Evolutionary conservation across 2,797 vertebrate species (phyloP).

Genomic region (Diplodus puntazzo): DNA sequence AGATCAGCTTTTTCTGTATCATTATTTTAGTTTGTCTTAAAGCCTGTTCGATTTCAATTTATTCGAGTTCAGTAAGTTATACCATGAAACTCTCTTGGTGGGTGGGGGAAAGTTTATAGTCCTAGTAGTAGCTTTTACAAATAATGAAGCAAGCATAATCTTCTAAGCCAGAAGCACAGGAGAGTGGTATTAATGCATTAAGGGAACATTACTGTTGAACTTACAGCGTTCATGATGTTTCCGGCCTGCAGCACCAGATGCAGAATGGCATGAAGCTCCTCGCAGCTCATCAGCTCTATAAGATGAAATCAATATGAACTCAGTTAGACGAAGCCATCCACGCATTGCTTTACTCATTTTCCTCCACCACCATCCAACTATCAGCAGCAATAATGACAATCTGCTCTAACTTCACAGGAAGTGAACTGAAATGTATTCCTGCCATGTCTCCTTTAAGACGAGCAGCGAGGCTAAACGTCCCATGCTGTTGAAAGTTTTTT

Average conservation of each 20-base stretch:
- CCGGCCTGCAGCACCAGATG: constrained; percentile 98
- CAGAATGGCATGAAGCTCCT: constrained; percentile 95
- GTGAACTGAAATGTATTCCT: neutral
- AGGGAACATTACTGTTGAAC: constrained; percentile 52
- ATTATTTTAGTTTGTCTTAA: too few relatives aligned
- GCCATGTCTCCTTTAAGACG: neutral
- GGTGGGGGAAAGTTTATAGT: too few relatives aligned
- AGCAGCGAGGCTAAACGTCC: neutral
- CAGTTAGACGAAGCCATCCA: constrained; percentile 39
- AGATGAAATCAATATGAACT: constrained; percentile 50
- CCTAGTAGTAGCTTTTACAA: neutral
- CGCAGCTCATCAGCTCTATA: constrained; percentile 94
- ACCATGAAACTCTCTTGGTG: too few relatives aligned
- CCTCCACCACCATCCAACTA: neutral
- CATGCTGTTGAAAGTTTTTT: constrained; percentile 30
- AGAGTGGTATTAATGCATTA: neutral
- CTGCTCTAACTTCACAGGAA: neutral
- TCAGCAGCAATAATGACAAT: neutral
- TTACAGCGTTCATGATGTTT: constrained; percentile 99
- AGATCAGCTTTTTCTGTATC: too few relatives aligned
- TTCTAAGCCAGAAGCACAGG: neutral
- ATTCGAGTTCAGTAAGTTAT: too few relatives aligned
- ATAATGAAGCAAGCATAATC: neutral
- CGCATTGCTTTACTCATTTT: constrained; percentile 13
- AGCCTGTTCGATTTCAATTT: too few relatives aligned